Evolutionary conservation across 2,797 vertebrate genomes (phyloP), one percentile per base, ranked within the genome.

Genomic region (Rhodeus uyekii): DNA sequence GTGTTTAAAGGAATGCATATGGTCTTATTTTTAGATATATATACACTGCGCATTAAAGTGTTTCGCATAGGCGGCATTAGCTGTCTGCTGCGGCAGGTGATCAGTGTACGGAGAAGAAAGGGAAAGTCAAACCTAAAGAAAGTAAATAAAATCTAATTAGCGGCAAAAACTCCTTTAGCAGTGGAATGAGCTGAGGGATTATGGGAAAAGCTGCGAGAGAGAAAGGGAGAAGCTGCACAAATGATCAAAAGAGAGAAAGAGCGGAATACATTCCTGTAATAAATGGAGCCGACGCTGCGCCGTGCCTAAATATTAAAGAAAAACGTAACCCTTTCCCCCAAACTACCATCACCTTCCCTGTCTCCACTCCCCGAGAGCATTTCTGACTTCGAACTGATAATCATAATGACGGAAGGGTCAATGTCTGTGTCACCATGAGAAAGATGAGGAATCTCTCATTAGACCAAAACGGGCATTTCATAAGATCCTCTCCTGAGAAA

Each of bases 71-170:
- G 38, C 36, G 5, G 14, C 44, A 24, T 72, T 27, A 16, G 24
- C 16, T 64, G 29, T 60, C 24, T 32, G 58, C n/a, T 38, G 58
- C 5, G 5, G 46, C 44, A 64, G 44, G 38, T 71, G 72, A 79
- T 73, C 46, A 19, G 19, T 46, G 34, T 74, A 19, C 16, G 22
- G 18, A 38, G 63, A 22, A 72, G 63, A 74, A 72, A 50, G 34
- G 53, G 44, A 18, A 14, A 42, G 44, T 53, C 72, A 61, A 42
- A 67, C 44, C 53, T 48, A 63, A 76, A 60, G 32, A 78, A 73
- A 68, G 85, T 84, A 82, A 86, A 86, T 82, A 74, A 71, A 81
- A 82, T 64, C 32, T 63, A 84, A 84, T 86, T 84, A 86, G 80
- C 58, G 12, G 81, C 48, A 78, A 81, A 75, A 75, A 81, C 58